Evolutionary conservation across 2,888 invertebrate species (phyloP).

Genomic region (Phengaris arion): DNA sequence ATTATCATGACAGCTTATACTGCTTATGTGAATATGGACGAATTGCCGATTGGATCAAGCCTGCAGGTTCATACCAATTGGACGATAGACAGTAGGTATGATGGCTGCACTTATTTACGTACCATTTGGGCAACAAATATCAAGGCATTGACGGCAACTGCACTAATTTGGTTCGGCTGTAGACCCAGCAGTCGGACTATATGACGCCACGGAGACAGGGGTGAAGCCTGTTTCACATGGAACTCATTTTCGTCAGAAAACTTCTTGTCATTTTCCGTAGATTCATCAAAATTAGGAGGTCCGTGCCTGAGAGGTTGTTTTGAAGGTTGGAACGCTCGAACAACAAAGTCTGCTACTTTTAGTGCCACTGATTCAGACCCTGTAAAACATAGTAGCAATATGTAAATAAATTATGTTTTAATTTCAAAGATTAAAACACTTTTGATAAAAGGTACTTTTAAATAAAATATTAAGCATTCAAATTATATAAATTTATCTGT

Average conservation of each 20-base stretch:
- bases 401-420: too few relatives aligned
- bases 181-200: slow-evolving; percentile 86
- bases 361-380: slow-evolving; percentile 69
- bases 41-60: too few relatives aligned
- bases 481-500: too few relatives aligned
- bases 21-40: too few relatives aligned
- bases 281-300: slow-evolving; percentile 46
- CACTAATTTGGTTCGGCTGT: slow-evolving; percentile 87
- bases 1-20: too few relatives aligned
- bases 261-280: slow-evolving; percentile 43
- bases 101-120: slow-evolving; percentile 47
- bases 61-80: too few relatives aligned
- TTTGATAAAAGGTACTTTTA: background rate
- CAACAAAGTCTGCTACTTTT: slow-evolving; percentile 73
- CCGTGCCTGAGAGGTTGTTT: slow-evolving; percentile 44
- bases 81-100: too few relatives aligned
- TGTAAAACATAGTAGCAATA: slow-evolving; percentile 44
- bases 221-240: slow-evolving; percentile 71
- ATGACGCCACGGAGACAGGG: slow-evolving; percentile 60
- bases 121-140: slow-evolving; percentile 92
- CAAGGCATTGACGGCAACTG: slow-evolving; percentile 89
- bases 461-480: too few relatives aligned
- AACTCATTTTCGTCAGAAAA: slow-evolving; percentile 48
- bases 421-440: background rate
- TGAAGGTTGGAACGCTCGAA: slow-evolving; percentile 62